Evolutionary conservation across 2,113 vertebrate species (phyloP), one percentile per base, ranked within the genome.

Genomic region (Pantherophis guttatus): DNA sequence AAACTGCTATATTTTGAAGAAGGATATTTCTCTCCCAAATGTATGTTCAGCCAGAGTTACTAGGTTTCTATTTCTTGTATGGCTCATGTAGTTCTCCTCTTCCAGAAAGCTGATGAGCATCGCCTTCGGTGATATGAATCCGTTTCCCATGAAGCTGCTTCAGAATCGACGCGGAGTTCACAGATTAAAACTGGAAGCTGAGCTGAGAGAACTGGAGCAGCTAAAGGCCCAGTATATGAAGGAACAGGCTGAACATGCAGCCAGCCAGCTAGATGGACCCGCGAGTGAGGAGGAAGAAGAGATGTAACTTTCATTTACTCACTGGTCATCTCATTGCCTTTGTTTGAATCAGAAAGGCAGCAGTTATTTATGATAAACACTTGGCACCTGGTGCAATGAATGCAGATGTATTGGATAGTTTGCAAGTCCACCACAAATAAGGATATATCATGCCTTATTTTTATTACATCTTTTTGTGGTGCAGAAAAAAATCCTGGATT

Each of bases 111-210:
- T 99, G 96, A 98, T 95, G 94, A 97, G 55, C 96, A 98, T 99
- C 0, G 99, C 99, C 93, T 99, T 99, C 96, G 97, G 92, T 0
- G 98, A 99, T 93, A 98, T 99, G 98, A 99, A 99, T 96, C 99
- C 99, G 0, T 99, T 99, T 54, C 98, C 98, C 5, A 97, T 98
- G 96, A 98, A 98, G 85, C 96, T 98, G 88, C 97, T 99, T 94
- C 97, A 65, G 95, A 98, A 98, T 94, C 98, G 98, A 0, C 98
- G 98, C 7, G 81, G 85, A 0, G 57, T 93, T 39, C 98, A 99
- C 96, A 96, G 98, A 94, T 98, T 99, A 94, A 98, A 97, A 50
- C 97, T 99, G 92, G 98, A 98, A 94, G 96, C 97, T 1, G 98
- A 99, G 97, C 97, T 99, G 12, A 91, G 44, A 0, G 97, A 99